A percentile compares a stretch with the other conserved stretches of the same genome.
Evolutionary conservation across 2,113 vertebrate species (phyloP).

Genomic region (Epinephelus moara): DNA sequence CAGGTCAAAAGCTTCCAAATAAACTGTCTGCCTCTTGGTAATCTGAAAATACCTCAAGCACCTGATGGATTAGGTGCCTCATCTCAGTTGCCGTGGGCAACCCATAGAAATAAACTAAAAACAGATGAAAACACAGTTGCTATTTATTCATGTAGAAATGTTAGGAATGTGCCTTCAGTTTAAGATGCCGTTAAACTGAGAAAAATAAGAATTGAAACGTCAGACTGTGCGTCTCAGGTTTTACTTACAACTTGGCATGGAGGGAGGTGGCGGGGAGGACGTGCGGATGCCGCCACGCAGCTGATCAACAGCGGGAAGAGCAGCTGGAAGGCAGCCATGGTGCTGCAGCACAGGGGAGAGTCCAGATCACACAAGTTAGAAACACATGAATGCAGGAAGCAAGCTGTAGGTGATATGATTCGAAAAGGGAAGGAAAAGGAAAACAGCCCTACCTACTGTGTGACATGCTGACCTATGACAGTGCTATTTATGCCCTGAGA

Average conservation of each 20-base stretch:
- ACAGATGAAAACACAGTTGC: conserved; percentile 10
- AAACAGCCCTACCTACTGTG: conserved; percentile 30
- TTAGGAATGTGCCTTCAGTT: neutral
- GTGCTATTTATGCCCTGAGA: conserved; percentile 34
- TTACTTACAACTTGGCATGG: conserved; percentile 89
- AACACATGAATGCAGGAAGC: conserved; percentile 54
- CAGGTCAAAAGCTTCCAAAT: conserved; percentile 26
- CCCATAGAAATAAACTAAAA: conserved; percentile 35
- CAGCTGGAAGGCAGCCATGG: conserved; percentile 87
- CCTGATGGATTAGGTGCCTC: conserved; percentile 18
- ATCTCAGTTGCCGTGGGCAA: conserved; percentile 28
- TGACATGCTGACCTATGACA: conserved; percentile 61
- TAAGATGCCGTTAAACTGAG: neutral
- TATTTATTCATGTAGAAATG: conserved; percentile 4
- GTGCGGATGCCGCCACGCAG: conserved; percentile 73
- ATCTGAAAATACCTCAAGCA: conserved; percentile 31
- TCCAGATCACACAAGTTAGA: conserved; percentile 46
- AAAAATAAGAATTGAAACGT: neutral
- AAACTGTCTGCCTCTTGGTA: conserved; percentile 9
- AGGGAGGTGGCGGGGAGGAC: conserved; percentile 61
- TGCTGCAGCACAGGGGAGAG: conserved; percentile 78
- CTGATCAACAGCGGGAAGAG: conserved; percentile 85
- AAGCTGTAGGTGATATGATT: conserved; percentile 26
- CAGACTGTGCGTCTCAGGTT: neutral
- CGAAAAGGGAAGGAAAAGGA: conserved; percentile 55